phyloP scores from a whole-genome alignment of 2,797 vertebrate genomes.

The Phoebastria nigripes region DNA sequence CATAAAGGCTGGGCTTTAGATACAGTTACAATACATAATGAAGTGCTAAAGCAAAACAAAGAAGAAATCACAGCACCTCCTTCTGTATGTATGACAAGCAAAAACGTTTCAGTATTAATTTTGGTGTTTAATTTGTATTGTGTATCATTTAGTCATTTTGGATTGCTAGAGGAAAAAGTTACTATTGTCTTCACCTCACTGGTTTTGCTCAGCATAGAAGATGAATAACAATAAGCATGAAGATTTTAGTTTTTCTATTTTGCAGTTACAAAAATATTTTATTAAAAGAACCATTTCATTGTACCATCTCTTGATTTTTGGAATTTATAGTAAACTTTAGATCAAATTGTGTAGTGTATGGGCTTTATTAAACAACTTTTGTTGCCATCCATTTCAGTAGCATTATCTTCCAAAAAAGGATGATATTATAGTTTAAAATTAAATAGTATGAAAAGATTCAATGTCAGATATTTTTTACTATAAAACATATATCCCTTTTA shows the following conservation, averaged over 20 bases:
- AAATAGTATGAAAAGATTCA: neutral
- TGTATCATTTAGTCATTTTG: neutral
- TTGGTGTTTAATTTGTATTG: neutral
- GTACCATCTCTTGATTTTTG: neutral
- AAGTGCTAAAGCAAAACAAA: slow-evolving; percentile 76
- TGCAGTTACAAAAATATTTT: neutral
- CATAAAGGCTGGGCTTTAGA: slow-evolving; percentile 88
- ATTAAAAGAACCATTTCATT: neutral
- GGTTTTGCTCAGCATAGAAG: neutral
- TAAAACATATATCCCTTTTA: neutral
- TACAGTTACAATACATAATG: slow-evolving; percentile 79
- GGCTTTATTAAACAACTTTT: neutral
- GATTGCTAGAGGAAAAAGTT: neutral
- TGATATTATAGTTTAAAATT: neutral
- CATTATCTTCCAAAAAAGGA: neutral
- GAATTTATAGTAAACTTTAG: neutral
- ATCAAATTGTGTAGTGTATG: neutral
- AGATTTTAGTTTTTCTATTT: neutral
- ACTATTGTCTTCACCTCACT: neutral
- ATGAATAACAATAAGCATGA: neutral
- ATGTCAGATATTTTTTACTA: neutral
- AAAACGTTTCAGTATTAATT: neutral
- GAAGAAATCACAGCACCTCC: slow-evolving; percentile 77
- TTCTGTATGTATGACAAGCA: slow-evolving; percentile 55
- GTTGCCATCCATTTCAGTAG: neutral